Percentiles rank a stretch among this genome's conserved stretches.
These are phyloP conservation scores for Phoxinus dragarum DNA, from an alignment of 2,797 vertebrate species.

Conservation along the genomic window DNA sequence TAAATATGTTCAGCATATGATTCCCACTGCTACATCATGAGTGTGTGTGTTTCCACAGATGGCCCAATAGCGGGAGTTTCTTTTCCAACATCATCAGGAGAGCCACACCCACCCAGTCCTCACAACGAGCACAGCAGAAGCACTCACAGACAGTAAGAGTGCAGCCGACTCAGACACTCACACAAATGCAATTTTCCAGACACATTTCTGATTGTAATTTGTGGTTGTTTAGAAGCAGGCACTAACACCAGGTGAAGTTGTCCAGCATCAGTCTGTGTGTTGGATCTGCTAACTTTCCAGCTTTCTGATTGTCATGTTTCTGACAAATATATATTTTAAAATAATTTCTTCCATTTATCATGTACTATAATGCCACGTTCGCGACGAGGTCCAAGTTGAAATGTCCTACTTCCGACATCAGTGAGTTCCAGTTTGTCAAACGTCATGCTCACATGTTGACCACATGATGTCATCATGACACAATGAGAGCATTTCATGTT, in stretches of 20 bases:
- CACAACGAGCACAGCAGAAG: constrained; percentile 18
- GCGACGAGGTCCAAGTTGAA: background rate
- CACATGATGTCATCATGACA: background rate
- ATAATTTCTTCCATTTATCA: background rate
- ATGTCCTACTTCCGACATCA: background rate
- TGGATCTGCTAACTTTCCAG: background rate
- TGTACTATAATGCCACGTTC: background rate
- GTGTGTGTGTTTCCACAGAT: constrained; percentile 25
- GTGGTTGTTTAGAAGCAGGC: background rate
- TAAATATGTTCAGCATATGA: background rate
- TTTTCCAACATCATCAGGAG: constrained; percentile 18
- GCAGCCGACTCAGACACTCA: background rate
- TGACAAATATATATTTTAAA: background rate
- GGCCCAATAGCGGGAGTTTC: background rate
- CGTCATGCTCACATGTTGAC: background rate
- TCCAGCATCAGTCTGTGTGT: background rate
- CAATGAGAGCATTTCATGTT: background rate
- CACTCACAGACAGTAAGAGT: constrained; percentile 29
- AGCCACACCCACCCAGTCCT: constrained; percentile 2
- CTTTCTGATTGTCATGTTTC: background rate
- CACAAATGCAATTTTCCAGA: background rate
- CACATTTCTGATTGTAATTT: background rate
- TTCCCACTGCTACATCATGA: too few relatives aligned
- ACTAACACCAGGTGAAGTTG: background rate
- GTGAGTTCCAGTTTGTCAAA: background rate